Evolutionary conservation across 2,797 vertebrate species (phyloP).

Genomic region (Chelon labrosus): DNA sequence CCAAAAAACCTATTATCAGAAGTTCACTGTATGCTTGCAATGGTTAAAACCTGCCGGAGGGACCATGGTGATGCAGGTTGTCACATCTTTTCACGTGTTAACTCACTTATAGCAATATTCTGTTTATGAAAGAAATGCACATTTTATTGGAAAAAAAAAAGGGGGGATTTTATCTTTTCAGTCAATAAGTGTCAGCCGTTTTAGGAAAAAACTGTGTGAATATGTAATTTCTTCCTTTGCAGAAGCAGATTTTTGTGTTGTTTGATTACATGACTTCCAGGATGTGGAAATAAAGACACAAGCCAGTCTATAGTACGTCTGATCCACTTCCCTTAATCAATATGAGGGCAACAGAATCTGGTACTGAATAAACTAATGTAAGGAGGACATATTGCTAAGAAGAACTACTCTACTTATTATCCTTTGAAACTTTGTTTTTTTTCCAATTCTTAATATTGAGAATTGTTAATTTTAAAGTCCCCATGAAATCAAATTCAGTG

Average conservation of each 20-base stretch:
- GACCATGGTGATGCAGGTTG: slow-evolving; percentile 24
- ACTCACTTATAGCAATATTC: slow-evolving; percentile 21
- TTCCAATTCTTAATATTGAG: too few relatives aligned
- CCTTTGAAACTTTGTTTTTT: too few relatives aligned
- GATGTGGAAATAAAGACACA: slow-evolving; percentile 74
- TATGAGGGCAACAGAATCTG: too few relatives aligned
- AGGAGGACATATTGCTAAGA: too few relatives aligned
- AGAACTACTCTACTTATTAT: too few relatives aligned
- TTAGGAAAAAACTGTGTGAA: slow-evolving; percentile 42
- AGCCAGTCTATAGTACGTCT: slow-evolving; percentile 40
- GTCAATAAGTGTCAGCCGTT: slow-evolving; percentile 44
- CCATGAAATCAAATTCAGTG: too few relatives aligned
- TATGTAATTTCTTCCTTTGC: slow-evolving; percentile 39
- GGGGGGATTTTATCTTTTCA: slow-evolving; percentile 20
- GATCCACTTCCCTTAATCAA: slow-evolving; percentile 35
- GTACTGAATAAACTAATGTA: too few relatives aligned
- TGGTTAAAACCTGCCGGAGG: slow-evolving; percentile 22
- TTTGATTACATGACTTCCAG: slow-evolving; percentile 65
- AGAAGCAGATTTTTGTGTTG: slow-evolving; percentile 50
- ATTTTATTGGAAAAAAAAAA: slow-evolving; percentile 46
- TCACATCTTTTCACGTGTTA: slow-evolving; percentile 17
- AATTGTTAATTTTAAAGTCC: too few relatives aligned
- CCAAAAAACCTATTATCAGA: slow-evolving; percentile 12
- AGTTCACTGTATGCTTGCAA: slow-evolving; percentile 33
- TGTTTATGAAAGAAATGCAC: slow-evolving; percentile 54